Evolutionary conservation across 1,140 invertebrate genomes (phyloP), one percentile per base, ranked within the genome.

Genomic region (Phthorimaea operculella): DNA sequence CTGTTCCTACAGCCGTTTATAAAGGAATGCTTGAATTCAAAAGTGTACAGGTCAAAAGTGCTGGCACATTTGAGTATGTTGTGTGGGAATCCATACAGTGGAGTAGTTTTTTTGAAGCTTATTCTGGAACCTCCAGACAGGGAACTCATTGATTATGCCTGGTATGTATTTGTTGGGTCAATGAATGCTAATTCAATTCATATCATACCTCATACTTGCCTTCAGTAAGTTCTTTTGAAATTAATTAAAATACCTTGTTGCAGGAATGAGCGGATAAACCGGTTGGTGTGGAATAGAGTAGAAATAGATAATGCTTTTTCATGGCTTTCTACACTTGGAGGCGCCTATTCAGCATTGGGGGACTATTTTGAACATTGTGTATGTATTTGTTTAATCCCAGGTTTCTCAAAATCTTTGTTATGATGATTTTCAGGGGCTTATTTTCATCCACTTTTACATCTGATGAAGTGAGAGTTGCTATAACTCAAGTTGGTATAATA

Each of bases 261-360:
- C 36, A 14, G 44, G 16, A 16, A 47, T 50, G 62, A 85, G 68
- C 76, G 66, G 72, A 60, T 81, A 65, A 11, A 76, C 57, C 55
- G 86, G 88, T 64, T 83, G 82, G 17, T 83, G 86, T 82, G 91
- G 94, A 82, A 86, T 12, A 75, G 88, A 62, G 87, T 91, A 62
- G 91, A 96, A 83, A 85, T 96, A 60, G 94, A 96, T 72, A 89
- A 94, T 86, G 88, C 92, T 8, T 92, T 98, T 88, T 95, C 95
- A 4, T 98, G 96, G 95, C 86, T 98, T 3, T 98, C 96, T n/a
- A 98, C 97, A 1, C 87, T 99, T 11, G 97, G 97, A 50, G 96
- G 96, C 45, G 97, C 94, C 5, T 98, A 94, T 85, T 98, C 96
- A 16, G 92, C 96, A 8, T 86, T 98, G 49, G 97, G 97, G 14